Conservation (phyloP, 37 sponge, comb jelly and placozoan genomes). For the Ephydatia muelleri region DNA sequence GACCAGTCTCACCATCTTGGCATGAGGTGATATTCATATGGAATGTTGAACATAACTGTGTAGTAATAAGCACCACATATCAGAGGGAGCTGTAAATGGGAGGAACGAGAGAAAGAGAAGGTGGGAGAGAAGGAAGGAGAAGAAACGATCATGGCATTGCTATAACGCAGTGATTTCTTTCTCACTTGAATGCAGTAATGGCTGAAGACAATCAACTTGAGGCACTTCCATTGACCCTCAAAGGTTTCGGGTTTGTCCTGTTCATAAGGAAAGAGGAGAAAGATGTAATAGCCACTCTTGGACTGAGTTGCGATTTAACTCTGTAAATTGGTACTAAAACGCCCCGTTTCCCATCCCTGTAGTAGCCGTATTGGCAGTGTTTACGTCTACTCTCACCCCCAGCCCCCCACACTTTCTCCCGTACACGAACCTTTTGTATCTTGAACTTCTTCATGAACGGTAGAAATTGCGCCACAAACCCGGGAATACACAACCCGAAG, state of each 20-base stretch:
- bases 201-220: slow-evolving; percentile 72
- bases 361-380: not conserved
- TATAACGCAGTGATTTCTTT: not conserved
- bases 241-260: slow-evolving; percentile 82
- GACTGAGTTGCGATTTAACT: not conserved
- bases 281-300: too few species aligned
- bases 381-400: not conserved
- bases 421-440: slow-evolving; percentile 61
- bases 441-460: slow-evolving; percentile 81
- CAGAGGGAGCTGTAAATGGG: slow-evolving; percentile 57
- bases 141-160: not conserved
- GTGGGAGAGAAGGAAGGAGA: not conserved
- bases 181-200: slow-evolving; percentile 83
- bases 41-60: slow-evolving; percentile 47
- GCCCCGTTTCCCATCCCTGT: not conserved
- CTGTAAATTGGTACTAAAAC: not conserved
- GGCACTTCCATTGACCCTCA: slow-evolving; percentile 85
- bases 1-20: slow-evolving; percentile 71
- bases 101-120: not conserved
- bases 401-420: not conserved
- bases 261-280: not conserved
- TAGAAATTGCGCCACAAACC: slow-evolving; percentile 79
- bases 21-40: slow-evolving; percentile 71
- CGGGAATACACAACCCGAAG: slow-evolving; percentile 85
- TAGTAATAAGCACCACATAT: slow-evolving; percentile 62